These are phyloP conservation scores for Doryteuthis pealeii DNA, from an alignment of 1,140 invertebrate species.

Conservation along the genomic window DNA sequence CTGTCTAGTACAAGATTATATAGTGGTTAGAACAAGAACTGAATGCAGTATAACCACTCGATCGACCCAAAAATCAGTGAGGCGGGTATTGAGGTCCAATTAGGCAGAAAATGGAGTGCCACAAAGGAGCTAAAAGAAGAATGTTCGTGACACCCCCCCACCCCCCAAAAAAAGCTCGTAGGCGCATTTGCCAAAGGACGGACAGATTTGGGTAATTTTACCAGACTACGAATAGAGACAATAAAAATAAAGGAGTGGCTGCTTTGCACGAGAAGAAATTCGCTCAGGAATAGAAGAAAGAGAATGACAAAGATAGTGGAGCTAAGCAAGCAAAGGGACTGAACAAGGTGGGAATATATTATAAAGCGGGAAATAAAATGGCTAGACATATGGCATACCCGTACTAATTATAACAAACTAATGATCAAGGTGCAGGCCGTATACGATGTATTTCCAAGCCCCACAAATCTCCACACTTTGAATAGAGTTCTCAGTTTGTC, in stretches of 20 bases:
- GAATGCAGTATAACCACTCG: neutral
- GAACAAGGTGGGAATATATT: neutral
- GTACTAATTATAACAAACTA: neutral
- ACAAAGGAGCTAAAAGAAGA: neutral
- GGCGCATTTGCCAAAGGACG: neutral
- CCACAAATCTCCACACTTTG: neutral
- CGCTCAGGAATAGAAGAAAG: neutral
- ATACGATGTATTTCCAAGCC: neutral
- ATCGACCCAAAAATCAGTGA: neutral
- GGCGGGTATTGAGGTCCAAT: too few species aligned
- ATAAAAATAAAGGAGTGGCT: conserved; percentile 1
- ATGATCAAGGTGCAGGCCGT: neutral
- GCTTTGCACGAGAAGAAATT: neutral
- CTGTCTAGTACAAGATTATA: neutral
- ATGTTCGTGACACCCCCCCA: neutral
- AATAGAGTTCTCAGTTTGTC: neutral
- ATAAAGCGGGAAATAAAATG: neutral
- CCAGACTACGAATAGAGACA: neutral
- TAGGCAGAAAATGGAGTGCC: too few species aligned
- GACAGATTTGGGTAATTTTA: too few species aligned
- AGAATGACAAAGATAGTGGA: neutral
- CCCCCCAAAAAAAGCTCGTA: neutral
- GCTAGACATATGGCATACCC: neutral
- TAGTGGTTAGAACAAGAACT: neutral
- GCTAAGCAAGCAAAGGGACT: neutral